Evolutionary conservation across 2,797 vertebrate species (phyloP).

Genomic region (Phataginus tetradactyla): DNA sequence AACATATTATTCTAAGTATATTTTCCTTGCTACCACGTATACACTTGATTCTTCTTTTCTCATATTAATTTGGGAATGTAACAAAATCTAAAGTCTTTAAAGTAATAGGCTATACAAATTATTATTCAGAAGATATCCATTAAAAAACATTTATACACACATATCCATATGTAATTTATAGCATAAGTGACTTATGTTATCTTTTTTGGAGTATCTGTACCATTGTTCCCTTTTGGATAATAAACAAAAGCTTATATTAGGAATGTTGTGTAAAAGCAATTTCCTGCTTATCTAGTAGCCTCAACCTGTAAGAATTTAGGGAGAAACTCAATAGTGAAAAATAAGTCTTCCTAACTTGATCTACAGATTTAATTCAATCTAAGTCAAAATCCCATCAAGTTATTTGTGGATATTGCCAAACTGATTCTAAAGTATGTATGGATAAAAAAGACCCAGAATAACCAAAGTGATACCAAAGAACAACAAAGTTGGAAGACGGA

Average conservation of each 20-base stretch:
- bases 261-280: not conserved
- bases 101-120: not conserved
- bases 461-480: not conserved
- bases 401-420: not conserved
- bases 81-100: conserved; percentile 20
- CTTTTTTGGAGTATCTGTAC: not conserved
- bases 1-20: conserved; percentile 19
- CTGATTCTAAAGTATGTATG: not conserved
- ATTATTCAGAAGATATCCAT: not conserved
- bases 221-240: not conserved
- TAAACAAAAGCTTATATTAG: not conserved
- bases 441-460: not conserved
- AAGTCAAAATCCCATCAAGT: not conserved
- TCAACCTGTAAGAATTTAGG: not conserved
- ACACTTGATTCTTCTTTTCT: conserved; percentile 19
- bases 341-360: not conserved
- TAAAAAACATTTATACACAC: not conserved
- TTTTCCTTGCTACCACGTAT: conserved; percentile 49
- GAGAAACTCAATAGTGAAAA: conserved; percentile 6
- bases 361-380: not conserved
- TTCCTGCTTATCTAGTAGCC: not conserved
- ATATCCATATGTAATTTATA: not conserved
- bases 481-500: not conserved
- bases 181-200: not conserved
- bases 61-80: not conserved